Conservation (phyloP, 2,797 vertebrate genomes). For the Paramormyrops hopkinsi region DNA sequence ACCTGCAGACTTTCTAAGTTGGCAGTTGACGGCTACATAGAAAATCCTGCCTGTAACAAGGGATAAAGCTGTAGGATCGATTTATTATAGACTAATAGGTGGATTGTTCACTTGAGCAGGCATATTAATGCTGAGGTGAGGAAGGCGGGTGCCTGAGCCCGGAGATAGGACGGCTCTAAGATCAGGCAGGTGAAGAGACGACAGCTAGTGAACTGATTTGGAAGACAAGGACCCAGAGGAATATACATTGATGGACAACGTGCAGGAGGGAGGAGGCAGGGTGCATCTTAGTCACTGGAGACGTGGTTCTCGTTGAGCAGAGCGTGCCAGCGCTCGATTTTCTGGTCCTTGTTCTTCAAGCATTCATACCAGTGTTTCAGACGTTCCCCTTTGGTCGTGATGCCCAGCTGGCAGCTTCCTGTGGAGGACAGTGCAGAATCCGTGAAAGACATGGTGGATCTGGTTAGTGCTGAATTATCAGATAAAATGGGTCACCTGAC, state of each 20-base stretch:
- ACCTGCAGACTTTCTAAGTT: neutral
- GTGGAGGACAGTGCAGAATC: conserved; percentile 8
- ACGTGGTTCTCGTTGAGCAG: conserved; percentile 81
- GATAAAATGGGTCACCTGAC: neutral
- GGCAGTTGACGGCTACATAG: neutral
- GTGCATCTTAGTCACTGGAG: conserved; percentile 71
- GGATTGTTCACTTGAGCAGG: neutral
- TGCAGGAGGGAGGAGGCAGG: conserved; percentile 1
- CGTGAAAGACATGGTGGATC: no score
- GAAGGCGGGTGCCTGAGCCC: neutral
- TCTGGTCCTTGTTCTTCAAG: conserved; percentile 97
- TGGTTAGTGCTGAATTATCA: neutral
- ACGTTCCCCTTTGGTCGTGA: conserved; percentile 87
- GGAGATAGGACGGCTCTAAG: neutral
- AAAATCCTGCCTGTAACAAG: neutral
- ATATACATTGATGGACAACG: conserved; percentile 34
- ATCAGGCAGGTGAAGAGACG: neutral
- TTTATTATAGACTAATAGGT: neutral
- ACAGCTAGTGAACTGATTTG: neutral
- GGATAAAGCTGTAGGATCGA: neutral
- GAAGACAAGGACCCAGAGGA: conserved; percentile 29
- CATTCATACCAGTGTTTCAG: conserved; percentile 98
- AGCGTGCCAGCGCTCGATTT: conserved; percentile 94
- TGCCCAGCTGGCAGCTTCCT: conserved; percentile 91
- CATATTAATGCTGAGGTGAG: neutral